Evolutionary conservation across 2,797 vertebrate species (phyloP).

Genomic region (Chrysocyon brachyurus): DNA sequence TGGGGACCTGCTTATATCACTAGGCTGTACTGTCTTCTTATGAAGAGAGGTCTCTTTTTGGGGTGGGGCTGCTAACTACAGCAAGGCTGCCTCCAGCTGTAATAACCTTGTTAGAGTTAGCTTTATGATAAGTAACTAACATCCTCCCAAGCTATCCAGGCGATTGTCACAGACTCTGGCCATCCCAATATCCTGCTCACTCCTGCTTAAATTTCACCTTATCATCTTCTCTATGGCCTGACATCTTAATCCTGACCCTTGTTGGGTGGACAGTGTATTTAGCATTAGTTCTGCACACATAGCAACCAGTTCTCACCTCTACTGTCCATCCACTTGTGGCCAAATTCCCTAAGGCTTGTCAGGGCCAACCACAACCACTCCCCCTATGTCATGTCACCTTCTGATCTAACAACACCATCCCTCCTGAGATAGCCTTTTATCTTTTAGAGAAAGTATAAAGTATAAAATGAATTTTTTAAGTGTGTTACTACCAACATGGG

Average conservation of each 20-base stretch:
- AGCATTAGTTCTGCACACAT: neutral
- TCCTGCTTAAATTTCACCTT: neutral
- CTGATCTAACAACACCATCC: neutral
- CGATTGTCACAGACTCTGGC: neutral
- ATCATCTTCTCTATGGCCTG: neutral
- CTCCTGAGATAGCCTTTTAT: neutral
- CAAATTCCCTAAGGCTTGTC: neutral
- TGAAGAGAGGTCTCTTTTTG: neutral
- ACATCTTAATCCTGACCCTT: neutral
- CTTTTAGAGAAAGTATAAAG: neutral
- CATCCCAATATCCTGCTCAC: neutral
- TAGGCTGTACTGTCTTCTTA: neutral
- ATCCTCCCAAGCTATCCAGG: neutral
- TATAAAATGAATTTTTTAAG: neutral
- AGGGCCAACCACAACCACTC: neutral
- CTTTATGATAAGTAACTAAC: neutral
- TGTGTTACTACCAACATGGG: neutral
- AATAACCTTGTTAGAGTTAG: neutral
- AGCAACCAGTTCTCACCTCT: neutral
- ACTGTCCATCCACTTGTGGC: neutral
- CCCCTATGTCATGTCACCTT: neutral
- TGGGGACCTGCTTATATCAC: neutral
- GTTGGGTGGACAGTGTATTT: neutral
- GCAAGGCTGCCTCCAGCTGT: neutral
- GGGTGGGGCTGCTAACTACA: neutral